Base-by-base conservation (phyloP, 1,140 invertebrate species). In the Euura lappo region DNA sequence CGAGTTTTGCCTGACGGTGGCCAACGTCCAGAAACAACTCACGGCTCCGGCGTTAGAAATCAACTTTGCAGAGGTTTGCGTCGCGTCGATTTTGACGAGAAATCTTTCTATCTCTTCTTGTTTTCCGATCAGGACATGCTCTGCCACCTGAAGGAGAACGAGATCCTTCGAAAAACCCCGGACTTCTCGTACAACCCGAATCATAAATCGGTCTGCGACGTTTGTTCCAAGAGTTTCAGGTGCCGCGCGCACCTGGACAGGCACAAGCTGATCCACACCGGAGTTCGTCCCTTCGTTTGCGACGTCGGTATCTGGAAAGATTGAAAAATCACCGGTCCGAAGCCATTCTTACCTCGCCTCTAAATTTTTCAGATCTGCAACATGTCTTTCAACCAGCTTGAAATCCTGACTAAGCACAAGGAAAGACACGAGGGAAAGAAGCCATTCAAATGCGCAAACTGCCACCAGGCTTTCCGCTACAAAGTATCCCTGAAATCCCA, bases 321-420 rank as follows among this genome's bases (percentile, higher is more conserved):
- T 8, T n/a, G 11, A 51, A 51, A 51, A 51, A 8, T 51, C 1
- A 28, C 28, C 28, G 28, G 1, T 28, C 28, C 28, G 28, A 28
- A 28, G 28, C 28, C 28, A 28, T 28, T 28, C 28, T 28, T 28
- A 28, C 28, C 0, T 28, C 28, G 28, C 28, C 28, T 28, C 28
- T 28, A 0, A 11, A 80, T 86, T 47, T 90, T 89, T 76, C 80
- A 89, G 80, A 81, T 90, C 47, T 92, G 91, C 79, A 81, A 84
- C 72, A 87, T 89, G 80, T 89, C 89, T 3, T 92, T 92, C 79
- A 91, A 91, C 77, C 90, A 91, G 81, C 88, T 88, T 76, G 88
- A 89, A 80, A 89, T 89, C 8, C 78, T 91, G 42, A 88, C 88
- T 73, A 88, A 86, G 71, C 91, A 91, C 77, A 87, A 89, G 77